Percentiles rank a stretch among this genome's conserved stretches.
Conservation (phyloP, 2,888 invertebrate genomes). For the Sesia bembeciformis region DNA sequence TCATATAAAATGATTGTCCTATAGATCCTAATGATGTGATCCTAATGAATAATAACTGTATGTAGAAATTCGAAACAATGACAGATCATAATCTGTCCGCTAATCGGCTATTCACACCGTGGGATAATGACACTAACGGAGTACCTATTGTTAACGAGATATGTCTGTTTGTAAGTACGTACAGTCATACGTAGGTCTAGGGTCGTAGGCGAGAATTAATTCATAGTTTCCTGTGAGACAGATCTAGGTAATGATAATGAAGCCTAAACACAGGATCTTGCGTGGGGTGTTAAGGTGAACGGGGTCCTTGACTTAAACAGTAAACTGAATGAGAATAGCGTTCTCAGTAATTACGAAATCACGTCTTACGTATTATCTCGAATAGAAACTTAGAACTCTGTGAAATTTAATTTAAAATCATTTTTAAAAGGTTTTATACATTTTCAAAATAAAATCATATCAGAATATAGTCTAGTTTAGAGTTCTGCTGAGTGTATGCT, state of each 20-base stretch:
- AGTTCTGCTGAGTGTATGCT: too few species aligned
- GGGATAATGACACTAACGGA: slow-evolving; percentile 3
- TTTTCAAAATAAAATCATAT: too few species aligned
- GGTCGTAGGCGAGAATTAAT: slow-evolving; percentile 13
- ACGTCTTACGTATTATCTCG: too few species aligned
- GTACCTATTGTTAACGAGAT: background rate
- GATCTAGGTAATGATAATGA: slow-evolving; percentile 7
- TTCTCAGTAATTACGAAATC: too few species aligned
- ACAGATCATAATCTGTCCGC: background rate
- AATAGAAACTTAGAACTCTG: too few species aligned
- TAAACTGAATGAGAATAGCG: too few species aligned
- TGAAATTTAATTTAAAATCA: too few species aligned
- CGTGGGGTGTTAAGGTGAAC: background rate
- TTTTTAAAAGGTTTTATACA: too few species aligned
- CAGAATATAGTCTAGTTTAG: too few species aligned
- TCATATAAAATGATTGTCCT: too few species aligned
- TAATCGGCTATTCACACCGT: background rate
- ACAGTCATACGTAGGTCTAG: background rate
- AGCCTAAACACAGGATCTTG: slow-evolving; percentile 3
- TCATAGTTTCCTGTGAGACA: slow-evolving; percentile 11
- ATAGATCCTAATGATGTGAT: too few species aligned
- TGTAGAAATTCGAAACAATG: background rate
- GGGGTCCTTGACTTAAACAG: background rate
- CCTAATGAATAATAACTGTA: too few species aligned
- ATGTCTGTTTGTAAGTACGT: background rate